Evolutionary conservation across 2,888 invertebrate genomes (phyloP).

Genomic region (Xestia sexstrigata): DNA sequence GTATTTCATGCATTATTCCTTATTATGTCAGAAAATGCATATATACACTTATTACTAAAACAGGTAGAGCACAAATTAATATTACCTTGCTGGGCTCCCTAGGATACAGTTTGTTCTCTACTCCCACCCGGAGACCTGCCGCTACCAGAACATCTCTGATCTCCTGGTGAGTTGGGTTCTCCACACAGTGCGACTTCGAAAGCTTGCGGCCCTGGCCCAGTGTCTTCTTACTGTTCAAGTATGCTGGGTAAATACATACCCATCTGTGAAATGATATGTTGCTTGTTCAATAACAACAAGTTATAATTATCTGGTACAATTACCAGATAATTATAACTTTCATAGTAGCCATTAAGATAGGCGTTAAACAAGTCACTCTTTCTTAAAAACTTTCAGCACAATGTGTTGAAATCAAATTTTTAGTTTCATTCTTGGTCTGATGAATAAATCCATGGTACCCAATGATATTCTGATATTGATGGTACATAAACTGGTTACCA

Average conservation of each 20-base stretch:
- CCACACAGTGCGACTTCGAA: slow-evolving; percentile 96
- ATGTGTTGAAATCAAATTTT: not conserved
- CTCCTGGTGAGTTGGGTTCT: slow-evolving; percentile 98
- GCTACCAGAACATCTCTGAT: slow-evolving; percentile 97
- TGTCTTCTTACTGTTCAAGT: slow-evolving; percentile 98
- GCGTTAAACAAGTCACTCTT: not conserved
- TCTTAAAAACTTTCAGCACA: not conserved
- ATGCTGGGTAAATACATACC: slow-evolving; percentile 99
- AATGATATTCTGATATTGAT: too few relatives aligned
- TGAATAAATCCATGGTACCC: not conserved
- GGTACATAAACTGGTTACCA: too few relatives aligned
- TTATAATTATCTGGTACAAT: too few relatives aligned
- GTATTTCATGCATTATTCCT: too few relatives aligned
- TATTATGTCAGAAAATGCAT: not conserved
- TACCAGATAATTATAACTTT: too few relatives aligned
- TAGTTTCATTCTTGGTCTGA: not conserved
- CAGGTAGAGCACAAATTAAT: not conserved
- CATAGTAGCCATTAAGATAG: not conserved
- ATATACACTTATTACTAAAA: not conserved
- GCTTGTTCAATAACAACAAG: too few relatives aligned
- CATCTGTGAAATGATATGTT: slow-evolving; percentile 91
- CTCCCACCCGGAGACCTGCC: slow-evolving; percentile 95
- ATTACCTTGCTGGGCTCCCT: slow-evolving; percentile 96
- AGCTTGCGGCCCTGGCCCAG: slow-evolving; percentile 97
- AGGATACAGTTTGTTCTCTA: slow-evolving; percentile 98